phyloP scores from a whole-genome alignment of 2,113 vertebrate genomes.

The Rhynchomys soricoides region DNA sequence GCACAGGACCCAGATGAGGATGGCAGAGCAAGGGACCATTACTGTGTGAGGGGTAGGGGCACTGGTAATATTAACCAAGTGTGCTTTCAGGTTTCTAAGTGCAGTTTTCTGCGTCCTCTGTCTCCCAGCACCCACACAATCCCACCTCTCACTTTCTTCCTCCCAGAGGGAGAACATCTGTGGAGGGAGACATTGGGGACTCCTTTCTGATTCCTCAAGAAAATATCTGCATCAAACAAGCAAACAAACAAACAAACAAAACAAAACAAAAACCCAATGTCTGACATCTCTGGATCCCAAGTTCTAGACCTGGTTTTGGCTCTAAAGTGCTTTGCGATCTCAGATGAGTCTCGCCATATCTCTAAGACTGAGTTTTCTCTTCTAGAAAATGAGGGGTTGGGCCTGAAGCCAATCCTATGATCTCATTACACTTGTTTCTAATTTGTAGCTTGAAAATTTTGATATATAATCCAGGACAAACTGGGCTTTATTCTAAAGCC shows the following conservation, averaged over 20 bases:
- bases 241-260: neutral
- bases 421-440: slow-evolving; percentile 52
- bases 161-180: neutral
- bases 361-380: neutral
- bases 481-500: slow-evolving; percentile 7
- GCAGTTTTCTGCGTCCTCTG: neutral
- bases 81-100: neutral
- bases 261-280: neutral
- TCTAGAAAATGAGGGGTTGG: slow-evolving; percentile 26
- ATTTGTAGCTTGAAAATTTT: slow-evolving; percentile 7
- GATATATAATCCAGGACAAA: neutral
- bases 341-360: neutral
- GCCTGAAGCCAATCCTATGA: slow-evolving; percentile 2
- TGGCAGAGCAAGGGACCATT: neutral
- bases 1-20: neutral
- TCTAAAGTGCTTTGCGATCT: slow-evolving; percentile 1
- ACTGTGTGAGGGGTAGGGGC: neutral
- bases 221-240: neutral
- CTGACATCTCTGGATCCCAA: neutral
- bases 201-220: slow-evolving; percentile 1
- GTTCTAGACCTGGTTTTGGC: neutral
- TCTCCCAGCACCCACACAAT: neutral
- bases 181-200: neutral
- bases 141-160: neutral
- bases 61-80: neutral